phyloP scores from a whole-genome alignment of 2,797 vertebrate species.

The Chromis chromis region DNA sequence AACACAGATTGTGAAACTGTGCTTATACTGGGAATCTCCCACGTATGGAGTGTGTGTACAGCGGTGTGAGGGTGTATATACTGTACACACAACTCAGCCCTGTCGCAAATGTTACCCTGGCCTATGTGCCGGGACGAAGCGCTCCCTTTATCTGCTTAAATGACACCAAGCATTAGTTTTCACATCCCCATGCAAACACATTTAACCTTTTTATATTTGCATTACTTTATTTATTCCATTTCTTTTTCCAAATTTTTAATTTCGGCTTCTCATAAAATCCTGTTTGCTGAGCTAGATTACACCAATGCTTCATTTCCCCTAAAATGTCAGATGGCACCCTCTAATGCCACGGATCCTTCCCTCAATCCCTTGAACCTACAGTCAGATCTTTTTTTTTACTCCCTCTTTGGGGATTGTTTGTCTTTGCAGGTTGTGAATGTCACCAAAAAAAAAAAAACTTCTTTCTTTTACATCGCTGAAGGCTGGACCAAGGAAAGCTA shows the following conservation, averaged over 20 bases:
- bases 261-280: constrained; percentile 54
- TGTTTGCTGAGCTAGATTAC: constrained; percentile 63
- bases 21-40: constrained; percentile 44
- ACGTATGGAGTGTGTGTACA: constrained; percentile 39
- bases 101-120: neutral
- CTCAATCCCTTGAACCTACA: constrained; percentile 54
- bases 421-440: constrained; percentile 53
- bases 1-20: constrained; percentile 62
- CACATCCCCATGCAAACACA: constrained; percentile 37
- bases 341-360: constrained; percentile 53
- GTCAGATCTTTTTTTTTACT: constrained; percentile 22
- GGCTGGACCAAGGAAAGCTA: constrained; percentile 18
- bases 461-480: constrained; percentile 28
- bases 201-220: constrained; percentile 48
- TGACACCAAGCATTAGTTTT: constrained; percentile 30
- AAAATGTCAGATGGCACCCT: constrained; percentile 70
- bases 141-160: neutral
- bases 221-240: constrained; percentile 42
- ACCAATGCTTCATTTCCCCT: constrained; percentile 43
- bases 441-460: constrained; percentile 39
- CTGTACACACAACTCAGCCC: constrained; percentile 53
- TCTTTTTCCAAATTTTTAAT: constrained; percentile 34
- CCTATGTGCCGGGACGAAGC: constrained; percentile 7
- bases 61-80: constrained; percentile 51
- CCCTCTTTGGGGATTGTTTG: constrained; percentile 49